Evolutionary conservation across 2,797 vertebrate species (phyloP).

Genomic region (Protonibea diacanthus): DNA sequence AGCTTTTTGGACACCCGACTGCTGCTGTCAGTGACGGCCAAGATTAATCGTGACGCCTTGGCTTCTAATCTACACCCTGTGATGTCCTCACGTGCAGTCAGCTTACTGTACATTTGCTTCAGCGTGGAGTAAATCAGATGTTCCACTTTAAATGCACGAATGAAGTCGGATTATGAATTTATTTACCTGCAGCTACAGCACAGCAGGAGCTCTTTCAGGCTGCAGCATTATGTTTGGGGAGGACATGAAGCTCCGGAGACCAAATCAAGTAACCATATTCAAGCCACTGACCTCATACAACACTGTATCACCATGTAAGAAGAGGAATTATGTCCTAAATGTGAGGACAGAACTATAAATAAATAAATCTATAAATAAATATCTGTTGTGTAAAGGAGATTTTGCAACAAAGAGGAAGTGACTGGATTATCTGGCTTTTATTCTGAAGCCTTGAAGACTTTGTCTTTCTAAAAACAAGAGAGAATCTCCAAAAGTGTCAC

Average conservation of each 20-base stretch:
- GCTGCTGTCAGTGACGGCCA: conserved; percentile 18
- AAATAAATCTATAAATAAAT: background rate
- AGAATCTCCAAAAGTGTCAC: background rate
- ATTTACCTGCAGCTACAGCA: background rate
- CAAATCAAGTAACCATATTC: background rate
- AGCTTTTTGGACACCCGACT: conserved; percentile 40
- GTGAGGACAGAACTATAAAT: background rate
- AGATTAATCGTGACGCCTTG: conserved; percentile 16
- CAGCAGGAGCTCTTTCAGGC: background rate
- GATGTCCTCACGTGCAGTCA: conserved; percentile 16
- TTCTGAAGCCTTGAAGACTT: background rate
- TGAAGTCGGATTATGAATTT: background rate
- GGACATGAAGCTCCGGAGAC: background rate
- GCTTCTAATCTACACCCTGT: conserved; percentile 24
- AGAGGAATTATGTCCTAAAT: background rate
- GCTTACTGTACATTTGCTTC: background rate
- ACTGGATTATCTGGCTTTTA: background rate
- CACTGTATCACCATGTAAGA: background rate
- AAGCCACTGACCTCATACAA: background rate
- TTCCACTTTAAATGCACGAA: background rate
- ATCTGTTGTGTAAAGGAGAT: background rate
- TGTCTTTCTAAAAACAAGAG: background rate
- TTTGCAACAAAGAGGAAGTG: background rate
- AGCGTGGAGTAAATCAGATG: background rate
- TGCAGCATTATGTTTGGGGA: background rate